Evolutionary conservation across 1,140 invertebrate genomes (phyloP).

Genomic region (Oppia nitens): DNA sequence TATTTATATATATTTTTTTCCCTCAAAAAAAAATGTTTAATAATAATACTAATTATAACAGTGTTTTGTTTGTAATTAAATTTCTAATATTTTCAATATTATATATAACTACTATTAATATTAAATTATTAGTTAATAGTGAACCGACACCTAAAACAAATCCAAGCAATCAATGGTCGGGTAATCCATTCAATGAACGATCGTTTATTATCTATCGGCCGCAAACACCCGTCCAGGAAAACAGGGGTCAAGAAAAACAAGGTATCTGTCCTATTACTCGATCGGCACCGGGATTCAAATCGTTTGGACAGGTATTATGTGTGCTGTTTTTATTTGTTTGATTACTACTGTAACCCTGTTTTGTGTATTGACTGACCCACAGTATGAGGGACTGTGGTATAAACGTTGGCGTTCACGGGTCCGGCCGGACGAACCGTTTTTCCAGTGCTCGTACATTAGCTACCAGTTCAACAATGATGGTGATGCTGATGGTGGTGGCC

Average conservation of each 20-base stretch:
- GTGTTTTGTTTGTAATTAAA: no score
- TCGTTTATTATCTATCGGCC: neutral
- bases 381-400: slow-evolving; percentile 8
- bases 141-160: no score
- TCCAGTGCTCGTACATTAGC: slow-evolving; percentile 6
- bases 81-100: no score
- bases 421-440: slow-evolving; percentile 4
- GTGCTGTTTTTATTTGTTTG: neutral
- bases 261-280: slow-evolving; percentile 3
- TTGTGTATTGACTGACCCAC: no score
- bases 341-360: neutral
- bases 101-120: no score
- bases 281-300: neutral
- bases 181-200: slow-evolving; percentile 7
- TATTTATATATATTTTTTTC: no score
- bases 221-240: slow-evolving; percentile 2
- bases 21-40: no score
- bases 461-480: slow-evolving; percentile 6
- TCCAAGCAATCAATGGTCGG: no score
- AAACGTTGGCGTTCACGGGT: slow-evolving; percentile 8
- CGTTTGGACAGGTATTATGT: slow-evolving; percentile 8
- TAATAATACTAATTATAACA: no score
- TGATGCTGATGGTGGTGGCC: no score
- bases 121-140: no score
- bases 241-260: slow-evolving; percentile 10